These are phyloP conservation scores for Germaria angustata DNA, from an alignment of 2,888 invertebrate species.

Conservation along the genomic window DNA sequence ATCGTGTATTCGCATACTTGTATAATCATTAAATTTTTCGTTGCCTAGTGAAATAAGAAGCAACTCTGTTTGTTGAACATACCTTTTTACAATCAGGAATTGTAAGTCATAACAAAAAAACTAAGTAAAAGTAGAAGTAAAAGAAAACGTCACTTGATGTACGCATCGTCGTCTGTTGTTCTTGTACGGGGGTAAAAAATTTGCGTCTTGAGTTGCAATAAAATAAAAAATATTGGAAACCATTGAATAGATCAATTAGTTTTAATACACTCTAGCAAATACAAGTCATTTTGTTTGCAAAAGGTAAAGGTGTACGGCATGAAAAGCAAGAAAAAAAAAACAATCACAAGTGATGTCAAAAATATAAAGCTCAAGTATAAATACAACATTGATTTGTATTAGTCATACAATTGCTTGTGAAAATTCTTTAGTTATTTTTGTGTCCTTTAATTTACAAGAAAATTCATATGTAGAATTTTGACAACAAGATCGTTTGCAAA, in stretches of 20 bases:
- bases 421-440: slow-evolving; percentile 12
- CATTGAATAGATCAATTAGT: background rate
- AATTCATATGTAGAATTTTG: too few species aligned
- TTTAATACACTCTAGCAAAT: background rate
- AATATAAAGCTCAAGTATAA: background rate
- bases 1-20: too few species aligned
- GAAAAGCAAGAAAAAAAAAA: background rate
- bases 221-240: slow-evolving; percentile 15
- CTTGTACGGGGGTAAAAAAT: slow-evolving; percentile 50
- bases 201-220: slow-evolving; percentile 48
- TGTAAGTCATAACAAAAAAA: slow-evolving; percentile 3
- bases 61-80: too few species aligned
- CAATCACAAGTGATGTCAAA: background rate
- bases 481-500: too few species aligned
- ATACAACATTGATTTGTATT: slow-evolving; percentile 45
- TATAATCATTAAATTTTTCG: too few species aligned
- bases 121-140: slow-evolving; percentile 18
- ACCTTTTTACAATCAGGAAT: background rate
- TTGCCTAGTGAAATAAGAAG: too few species aligned
- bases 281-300: slow-evolving; percentile 12
- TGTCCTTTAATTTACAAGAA: too few species aligned
- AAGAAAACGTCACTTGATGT: slow-evolving; percentile 55
- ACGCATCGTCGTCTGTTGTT: slow-evolving; percentile 59
- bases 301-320: slow-evolving; percentile 1
- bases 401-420: slow-evolving; percentile 57